phyloP scores from a whole-genome alignment of 2,113 vertebrate species.

The Craseonycteris thonglongyai region DNA sequence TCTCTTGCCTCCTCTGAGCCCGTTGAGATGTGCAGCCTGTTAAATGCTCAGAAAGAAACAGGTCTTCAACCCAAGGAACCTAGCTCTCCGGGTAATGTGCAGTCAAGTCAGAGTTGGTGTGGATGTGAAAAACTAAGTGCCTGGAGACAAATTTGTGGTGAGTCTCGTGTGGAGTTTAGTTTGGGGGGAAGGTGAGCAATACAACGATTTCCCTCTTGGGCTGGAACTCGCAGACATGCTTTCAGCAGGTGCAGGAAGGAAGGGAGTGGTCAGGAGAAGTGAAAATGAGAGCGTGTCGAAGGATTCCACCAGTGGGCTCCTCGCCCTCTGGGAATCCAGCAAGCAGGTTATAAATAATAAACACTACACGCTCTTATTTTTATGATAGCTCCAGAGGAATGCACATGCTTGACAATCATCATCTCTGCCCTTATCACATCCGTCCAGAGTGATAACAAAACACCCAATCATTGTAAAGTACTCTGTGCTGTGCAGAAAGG shows the following conservation, averaged over 20 bases:
- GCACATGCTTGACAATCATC: background rate
- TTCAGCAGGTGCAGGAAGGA: background rate
- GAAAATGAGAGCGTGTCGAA: background rate
- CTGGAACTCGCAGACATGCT: background rate
- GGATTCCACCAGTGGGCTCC: background rate
- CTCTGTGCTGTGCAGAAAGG: background rate
- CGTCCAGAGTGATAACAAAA: constrained; percentile 15
- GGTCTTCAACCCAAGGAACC: constrained; percentile 29
- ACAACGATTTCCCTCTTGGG: background rate
- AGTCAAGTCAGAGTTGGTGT: constrained; percentile 1
- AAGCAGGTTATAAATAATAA: constrained; percentile 56
- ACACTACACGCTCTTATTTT: constrained; percentile 55
- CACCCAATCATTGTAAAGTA: fast-evolving
- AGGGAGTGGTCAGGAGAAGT: background rate
- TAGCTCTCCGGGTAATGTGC: background rate
- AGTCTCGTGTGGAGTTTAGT: background rate
- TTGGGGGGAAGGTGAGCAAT: background rate
- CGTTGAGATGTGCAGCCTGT: background rate
- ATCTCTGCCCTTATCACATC: constrained; percentile 33
- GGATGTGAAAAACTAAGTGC: constrained; percentile 51
- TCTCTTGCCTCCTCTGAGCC: background rate
- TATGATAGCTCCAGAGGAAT: constrained; percentile 36
- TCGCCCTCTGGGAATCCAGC: background rate
- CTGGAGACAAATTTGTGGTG: background rate
- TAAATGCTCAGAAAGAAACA: background rate